Evolutionary conservation across 2,888 invertebrate species (phyloP), one percentile per base, ranked within the genome.

Genomic region (Drosophila formosana): DNA sequence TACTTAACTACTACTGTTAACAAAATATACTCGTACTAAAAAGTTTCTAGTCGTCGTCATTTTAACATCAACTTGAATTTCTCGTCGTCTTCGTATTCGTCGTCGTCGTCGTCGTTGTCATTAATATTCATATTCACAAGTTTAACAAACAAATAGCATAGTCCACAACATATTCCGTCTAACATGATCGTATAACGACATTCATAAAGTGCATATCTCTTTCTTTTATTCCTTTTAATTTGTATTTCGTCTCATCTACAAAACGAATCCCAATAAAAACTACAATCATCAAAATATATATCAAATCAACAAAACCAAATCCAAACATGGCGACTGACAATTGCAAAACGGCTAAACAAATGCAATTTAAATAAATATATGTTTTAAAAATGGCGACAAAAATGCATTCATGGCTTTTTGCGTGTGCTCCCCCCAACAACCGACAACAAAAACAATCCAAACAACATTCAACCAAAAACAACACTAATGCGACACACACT

Each of bases 401-500:
- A 88, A 80, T 80, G 76, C 86, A 82, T 85, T 90, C 89, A 89
- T 89, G 90, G 88, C 82, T 90, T 88, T 85, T 89, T 89, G 78
- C 83, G 89, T 58, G 75, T 77, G 68, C 68, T 72, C 72, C 66
- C 46, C 45, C 57, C 51, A 61, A 75, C 61, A 58, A 69, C 37
- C 34, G 50, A 70, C 78, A 64, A 67, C 28, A 41, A 5, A 41
- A 51, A 51, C 51, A 32, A 50, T 37, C n/a, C 41, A 51, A 71
- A 67, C 65, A 60, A 68, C 41, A 32, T 37, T 39, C 47, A 62
- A 77, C 51, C 55, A 52, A 72, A 58, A 50, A 30, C 49, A 69
- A 43, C 45, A 47, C 28, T 26, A 65, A 41, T 43, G 0, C 26
- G 49, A 51, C 25, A 76, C 49, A 66, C 62, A 32, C 32, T 4